Evolutionary conservation across 2,888 invertebrate genomes (phyloP).

Genomic region (Phyto melanocephala): DNA sequence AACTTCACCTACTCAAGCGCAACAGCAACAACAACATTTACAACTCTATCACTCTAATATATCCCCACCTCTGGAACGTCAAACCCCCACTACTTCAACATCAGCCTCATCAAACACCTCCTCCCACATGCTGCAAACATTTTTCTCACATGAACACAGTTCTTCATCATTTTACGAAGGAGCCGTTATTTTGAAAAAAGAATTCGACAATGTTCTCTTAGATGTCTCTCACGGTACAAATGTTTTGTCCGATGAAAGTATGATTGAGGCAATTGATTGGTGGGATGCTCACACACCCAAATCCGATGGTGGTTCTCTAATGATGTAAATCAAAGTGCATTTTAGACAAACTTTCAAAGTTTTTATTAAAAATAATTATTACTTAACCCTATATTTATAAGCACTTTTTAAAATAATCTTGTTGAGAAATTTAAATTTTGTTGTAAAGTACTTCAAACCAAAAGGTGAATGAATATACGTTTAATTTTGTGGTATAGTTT

Average conservation of each 20-base stretch:
- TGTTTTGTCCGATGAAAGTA: slow-evolving; percentile 79
- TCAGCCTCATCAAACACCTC: not conserved
- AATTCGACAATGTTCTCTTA: slow-evolving; percentile 76
- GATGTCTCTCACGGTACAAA: slow-evolving; percentile 70
- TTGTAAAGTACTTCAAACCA: too few relatives aligned
- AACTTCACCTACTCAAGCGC: slow-evolving; percentile 62
- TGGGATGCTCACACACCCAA: slow-evolving; percentile 80
- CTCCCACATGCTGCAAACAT: slow-evolving; percentile 66
- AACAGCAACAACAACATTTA: slow-evolving; percentile 62
- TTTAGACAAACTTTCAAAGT: not conserved
- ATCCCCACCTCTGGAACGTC: slow-evolving; percentile 63
- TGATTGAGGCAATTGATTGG: slow-evolving; percentile 81
- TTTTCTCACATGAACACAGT: slow-evolving; percentile 71
- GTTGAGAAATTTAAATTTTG: too few relatives aligned
- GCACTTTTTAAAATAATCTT: too few relatives aligned
- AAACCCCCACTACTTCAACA: slow-evolving; percentile 52
- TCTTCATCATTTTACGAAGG: slow-evolving; percentile 66
- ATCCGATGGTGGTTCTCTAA: slow-evolving; percentile 72
- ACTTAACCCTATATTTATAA: too few relatives aligned
- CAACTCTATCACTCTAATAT: slow-evolving; percentile 42
- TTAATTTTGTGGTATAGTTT: too few relatives aligned
- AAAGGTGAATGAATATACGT: too few relatives aligned
- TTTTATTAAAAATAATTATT: too few relatives aligned
- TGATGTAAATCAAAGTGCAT: slow-evolving; percentile 58
- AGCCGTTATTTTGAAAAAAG: slow-evolving; percentile 74